phyloP scores from a whole-genome alignment of 2,113 vertebrate genomes.

The Eretmochelys imbricata region DNA sequence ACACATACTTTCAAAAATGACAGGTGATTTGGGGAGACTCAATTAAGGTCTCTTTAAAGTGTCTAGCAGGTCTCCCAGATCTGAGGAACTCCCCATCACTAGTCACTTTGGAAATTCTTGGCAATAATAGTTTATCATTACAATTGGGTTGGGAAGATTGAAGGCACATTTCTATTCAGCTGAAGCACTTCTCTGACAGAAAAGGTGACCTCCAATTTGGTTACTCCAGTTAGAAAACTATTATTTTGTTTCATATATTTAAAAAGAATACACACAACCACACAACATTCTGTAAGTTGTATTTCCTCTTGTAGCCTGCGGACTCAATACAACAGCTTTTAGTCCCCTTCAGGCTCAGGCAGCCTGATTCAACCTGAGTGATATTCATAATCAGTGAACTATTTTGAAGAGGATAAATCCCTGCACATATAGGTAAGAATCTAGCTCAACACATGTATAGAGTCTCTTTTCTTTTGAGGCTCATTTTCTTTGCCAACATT shows the following conservation, averaged over 20 bases:
- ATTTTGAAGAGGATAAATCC: background rate
- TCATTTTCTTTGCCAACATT: background rate
- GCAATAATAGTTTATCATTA: fast-evolving
- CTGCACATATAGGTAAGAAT: background rate
- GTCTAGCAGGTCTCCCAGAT: background rate
- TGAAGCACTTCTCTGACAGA: background rate
- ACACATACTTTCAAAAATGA: background rate
- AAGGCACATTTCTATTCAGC: background rate
- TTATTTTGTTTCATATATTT: background rate
- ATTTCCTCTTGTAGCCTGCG: background rate
- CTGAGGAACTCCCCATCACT: fast-evolving
- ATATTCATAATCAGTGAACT: background rate
- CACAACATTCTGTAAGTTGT: background rate
- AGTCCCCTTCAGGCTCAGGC: background rate
- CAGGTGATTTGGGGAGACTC: background rate
- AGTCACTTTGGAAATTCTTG: background rate
- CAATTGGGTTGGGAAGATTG: background rate
- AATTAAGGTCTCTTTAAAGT: background rate
- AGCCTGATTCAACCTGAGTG: background rate
- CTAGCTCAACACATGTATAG: background rate
- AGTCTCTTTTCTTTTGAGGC: background rate
- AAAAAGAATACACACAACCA: background rate
- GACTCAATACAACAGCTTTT: background rate
- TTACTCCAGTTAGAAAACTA: background rate
- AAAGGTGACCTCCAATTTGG: background rate